Evolutionary conservation across 2,888 invertebrate species (phyloP).

Genomic region (Salticus scenicus): DNA sequence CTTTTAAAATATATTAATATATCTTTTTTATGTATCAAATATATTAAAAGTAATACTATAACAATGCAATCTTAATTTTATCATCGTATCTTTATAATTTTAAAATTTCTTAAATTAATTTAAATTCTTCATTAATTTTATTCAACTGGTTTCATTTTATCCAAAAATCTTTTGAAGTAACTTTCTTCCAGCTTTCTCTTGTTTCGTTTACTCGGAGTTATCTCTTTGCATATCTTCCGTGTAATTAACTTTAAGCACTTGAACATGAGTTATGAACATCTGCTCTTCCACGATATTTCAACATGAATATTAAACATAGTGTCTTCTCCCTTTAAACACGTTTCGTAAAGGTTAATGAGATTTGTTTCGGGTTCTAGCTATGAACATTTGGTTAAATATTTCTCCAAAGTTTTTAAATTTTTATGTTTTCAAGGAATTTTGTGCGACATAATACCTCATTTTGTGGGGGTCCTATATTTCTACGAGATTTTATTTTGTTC

Average conservation of each 20-base stretch:
- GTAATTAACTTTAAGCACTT: not conserved
- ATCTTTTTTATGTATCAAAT: no score
- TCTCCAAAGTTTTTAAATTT: no score
- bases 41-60: no score
- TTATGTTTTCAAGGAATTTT: no score
- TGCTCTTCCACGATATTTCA: not conserved
- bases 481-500: no score
- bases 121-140: not conserved
- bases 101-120: no score
- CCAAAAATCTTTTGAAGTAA: not conserved
- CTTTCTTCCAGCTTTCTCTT: not conserved
- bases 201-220: not conserved
- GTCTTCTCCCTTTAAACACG: not conserved
- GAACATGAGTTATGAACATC: not conserved
- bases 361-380: not conserved
- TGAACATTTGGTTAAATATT: not conserved
- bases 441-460: no score
- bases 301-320: not conserved
- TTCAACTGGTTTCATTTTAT: not conserved
- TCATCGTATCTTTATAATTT: no score
- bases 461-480: no score
- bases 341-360: not conserved
- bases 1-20: no score
- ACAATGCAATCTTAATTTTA: no score
- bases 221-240: not conserved